phyloP scores from a whole-genome alignment of 2,113 vertebrate genomes.

The Pandion haliaetus region DNA sequence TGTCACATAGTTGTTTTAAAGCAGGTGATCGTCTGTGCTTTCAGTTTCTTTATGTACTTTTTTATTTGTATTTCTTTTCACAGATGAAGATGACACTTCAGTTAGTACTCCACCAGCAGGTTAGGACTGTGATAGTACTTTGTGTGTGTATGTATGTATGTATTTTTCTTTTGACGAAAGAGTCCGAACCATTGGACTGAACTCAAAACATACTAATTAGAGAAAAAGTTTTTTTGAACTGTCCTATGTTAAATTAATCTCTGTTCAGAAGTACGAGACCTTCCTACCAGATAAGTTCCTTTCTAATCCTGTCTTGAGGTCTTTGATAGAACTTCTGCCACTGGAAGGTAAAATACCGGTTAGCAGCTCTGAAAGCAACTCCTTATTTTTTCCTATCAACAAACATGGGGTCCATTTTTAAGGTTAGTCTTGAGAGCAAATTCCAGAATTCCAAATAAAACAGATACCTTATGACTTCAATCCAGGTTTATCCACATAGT shows the following conservation, averaged over 20 bases:
- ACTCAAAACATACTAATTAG: background rate
- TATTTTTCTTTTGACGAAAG: background rate
- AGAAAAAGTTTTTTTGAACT: background rate
- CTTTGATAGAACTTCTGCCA: background rate
- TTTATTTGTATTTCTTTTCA: conserved; percentile 76
- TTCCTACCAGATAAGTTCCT: background rate
- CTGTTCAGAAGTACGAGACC: background rate
- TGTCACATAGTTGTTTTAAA: conserved; percentile 47
- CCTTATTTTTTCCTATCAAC: background rate
- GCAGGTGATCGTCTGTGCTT: conserved; percentile 22
- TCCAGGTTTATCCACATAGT: background rate
- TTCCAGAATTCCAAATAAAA: background rate
- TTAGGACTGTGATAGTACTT: conserved; percentile 62
- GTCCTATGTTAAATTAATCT: background rate
- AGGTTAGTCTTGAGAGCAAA: background rate
- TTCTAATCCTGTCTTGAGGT: background rate
- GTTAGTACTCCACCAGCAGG: conserved; percentile 76
- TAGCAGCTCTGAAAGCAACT: background rate
- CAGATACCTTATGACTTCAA: background rate
- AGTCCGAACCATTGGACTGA: background rate
- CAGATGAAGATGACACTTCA: conserved; percentile 81
- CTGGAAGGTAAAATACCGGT: background rate
- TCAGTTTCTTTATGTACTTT: conserved; percentile 58
- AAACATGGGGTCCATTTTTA: background rate
- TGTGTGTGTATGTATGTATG: conserved; percentile 65